Evolutionary conservation across 2,113 vertebrate genomes (phyloP).

Genomic region (Laticauda laticaudata): DNA sequence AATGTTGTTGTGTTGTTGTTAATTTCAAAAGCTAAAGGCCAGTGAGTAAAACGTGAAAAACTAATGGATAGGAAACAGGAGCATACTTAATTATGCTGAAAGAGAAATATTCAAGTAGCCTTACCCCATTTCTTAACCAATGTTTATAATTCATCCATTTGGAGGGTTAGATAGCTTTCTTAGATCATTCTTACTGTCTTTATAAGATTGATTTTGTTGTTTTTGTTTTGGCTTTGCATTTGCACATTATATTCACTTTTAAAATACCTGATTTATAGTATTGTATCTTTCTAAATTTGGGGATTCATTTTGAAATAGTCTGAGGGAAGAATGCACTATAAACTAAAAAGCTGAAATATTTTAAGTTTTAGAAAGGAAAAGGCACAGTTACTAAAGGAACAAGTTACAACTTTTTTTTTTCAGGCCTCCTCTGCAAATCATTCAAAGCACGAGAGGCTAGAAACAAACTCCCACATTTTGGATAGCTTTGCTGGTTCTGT

Average conservation of each 20-base stretch:
- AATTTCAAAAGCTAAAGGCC: slow-evolving; percentile 67
- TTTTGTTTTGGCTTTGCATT: slow-evolving; percentile 73
- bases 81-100: slow-evolving; percentile 70
- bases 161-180: slow-evolving; percentile 68
- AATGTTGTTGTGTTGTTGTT: slow-evolving; percentile 45
- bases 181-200: slow-evolving; percentile 65
- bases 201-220: slow-evolving; percentile 53
- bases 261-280: slow-evolving; percentile 74
- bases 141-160: slow-evolving; percentile 72
- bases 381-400: slow-evolving; percentile 55
- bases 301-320: slow-evolving; percentile 69
- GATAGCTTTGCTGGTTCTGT: slow-evolving; percentile 42
- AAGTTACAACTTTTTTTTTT: slow-evolving; percentile 43
- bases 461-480: slow-evolving; percentile 33
- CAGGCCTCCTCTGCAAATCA: slow-evolving; percentile 37
- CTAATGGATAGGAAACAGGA: slow-evolving; percentile 67
- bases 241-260: slow-evolving; percentile 76
- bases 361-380: slow-evolving; percentile 68
- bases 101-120: slow-evolving; percentile 76
- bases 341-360: slow-evolving; percentile 73
- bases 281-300: slow-evolving; percentile 70
- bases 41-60: slow-evolving; percentile 68
- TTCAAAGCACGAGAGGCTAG: slow-evolving; percentile 33
- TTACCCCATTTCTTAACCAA: slow-evolving; percentile 75
- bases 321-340: slow-evolving; percentile 77